A percentile compares a stretch with the other conserved stretches of the same genome.
phyloP scores from a whole-genome alignment of 2,113 vertebrate species.

The Podarcis raffonei region DNA sequence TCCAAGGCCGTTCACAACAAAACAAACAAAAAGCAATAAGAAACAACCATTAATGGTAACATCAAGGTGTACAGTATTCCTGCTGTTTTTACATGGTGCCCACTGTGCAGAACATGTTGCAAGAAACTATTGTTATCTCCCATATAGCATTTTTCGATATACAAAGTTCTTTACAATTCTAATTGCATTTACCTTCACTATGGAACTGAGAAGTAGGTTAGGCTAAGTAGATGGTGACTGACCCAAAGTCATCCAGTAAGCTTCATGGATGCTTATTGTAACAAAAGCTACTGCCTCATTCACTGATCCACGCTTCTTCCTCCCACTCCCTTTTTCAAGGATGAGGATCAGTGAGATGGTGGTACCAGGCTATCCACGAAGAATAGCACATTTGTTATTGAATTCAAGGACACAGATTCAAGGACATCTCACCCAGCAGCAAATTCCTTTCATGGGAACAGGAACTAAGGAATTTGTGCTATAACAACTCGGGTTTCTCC shows the following conservation, averaged over 20 bases:
- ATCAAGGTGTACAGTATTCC: background rate
- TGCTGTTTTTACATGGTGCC: background rate
- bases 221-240: background rate
- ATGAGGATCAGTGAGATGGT: background rate
- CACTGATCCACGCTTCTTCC: background rate
- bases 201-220: background rate
- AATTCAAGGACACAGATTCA: background rate
- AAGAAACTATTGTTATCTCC: background rate
- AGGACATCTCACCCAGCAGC: slow-evolving; percentile 5
- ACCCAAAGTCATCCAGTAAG: background rate
- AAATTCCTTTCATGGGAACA: background rate
- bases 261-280: background rate
- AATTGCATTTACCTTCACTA: background rate
- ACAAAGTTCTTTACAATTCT: background rate
- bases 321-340: background rate
- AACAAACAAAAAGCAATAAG: background rate
- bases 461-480: background rate
- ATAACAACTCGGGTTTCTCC: background rate
- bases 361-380: background rate
- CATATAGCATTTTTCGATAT: background rate
- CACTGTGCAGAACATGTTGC: background rate
- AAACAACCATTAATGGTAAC: background rate
- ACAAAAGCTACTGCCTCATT: background rate
- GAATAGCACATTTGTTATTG: background rate
- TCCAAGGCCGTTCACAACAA: background rate